Evolutionary conservation across 30 jellyfish, hydroid and myxozoan genomes (phyloP).

Genomic region (Chrysaora quinquecirrha): DNA sequence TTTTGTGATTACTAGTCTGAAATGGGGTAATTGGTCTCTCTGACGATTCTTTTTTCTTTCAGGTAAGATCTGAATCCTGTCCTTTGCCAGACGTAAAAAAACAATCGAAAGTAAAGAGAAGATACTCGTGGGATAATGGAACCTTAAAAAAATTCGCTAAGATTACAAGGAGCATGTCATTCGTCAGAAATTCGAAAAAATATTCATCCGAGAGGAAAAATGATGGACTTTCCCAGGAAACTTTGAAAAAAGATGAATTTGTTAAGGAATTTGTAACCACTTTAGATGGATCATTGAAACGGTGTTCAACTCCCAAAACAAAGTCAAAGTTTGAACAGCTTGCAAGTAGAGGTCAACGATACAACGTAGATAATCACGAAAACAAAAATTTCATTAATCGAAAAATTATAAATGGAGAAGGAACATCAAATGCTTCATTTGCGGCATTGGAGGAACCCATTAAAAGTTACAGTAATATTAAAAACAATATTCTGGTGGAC

Average conservation of each 20-base stretch:
- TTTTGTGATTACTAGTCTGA: no score
- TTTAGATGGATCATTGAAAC: background rate
- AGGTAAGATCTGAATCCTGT: conserved; percentile 29
- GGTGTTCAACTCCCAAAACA: conserved; percentile 61
- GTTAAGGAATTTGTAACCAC: background rate
- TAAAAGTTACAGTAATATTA: background rate
- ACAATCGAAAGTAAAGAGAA: conserved; percentile 29
- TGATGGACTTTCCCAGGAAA: background rate
- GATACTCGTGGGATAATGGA: conserved; percentile 66
- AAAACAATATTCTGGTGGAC: background rate
- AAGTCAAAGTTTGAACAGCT: no score
- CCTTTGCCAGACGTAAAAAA: conserved; percentile 27
- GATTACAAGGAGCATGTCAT: conserved; percentile 41
- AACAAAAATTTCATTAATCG: no score
- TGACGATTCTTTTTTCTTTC: background rate
- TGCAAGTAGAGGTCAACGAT: no score
- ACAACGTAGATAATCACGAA: no score
- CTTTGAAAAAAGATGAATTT: background rate
- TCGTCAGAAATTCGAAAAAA: conserved; percentile 35
- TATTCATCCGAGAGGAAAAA: background rate
- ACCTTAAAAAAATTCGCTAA: conserved; percentile 34
- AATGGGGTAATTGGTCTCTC: no score
- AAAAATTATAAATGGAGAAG: no score
- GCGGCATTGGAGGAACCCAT: background rate
- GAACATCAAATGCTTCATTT: background rate